Evolutionary conservation across 1,140 invertebrate genomes (phyloP), one percentile per base, ranked within the genome.

Genomic region (Habropoda laboriosa): DNA sequence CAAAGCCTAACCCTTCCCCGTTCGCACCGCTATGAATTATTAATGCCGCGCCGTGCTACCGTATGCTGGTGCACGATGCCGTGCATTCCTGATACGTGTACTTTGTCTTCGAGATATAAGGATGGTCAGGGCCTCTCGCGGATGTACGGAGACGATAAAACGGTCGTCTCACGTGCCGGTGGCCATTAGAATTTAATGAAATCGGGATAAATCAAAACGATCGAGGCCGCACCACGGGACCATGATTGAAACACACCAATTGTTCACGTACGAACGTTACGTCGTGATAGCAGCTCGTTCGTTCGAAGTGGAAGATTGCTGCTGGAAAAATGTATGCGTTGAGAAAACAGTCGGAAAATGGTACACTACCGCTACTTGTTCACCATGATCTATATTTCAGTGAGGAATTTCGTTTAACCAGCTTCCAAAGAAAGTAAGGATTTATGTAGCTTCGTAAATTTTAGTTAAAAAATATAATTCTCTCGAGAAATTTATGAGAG

Each of bases 21-120:
- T 76, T 78, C 66, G 66, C 42, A 38, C 57, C 60, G 49, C 40
- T 66, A 85, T 86, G 83, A 86, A 86, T 86, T 86, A 86, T 86
- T 86, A 82, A 86, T 82, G 84, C 51, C 75, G 64, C 42, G 66
- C 53, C 32, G 60, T 55, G 83, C 84, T 86, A 82, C 83, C 79
- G 83, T 80, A 81, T 81, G 67, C 77, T 58, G 72, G 82, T 55
- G 71, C 78, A 74, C 78, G 72, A 53, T 63, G 79, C 63, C 60
- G 66, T 82, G 79, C 84, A 86, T 86, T 85, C 60, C 51, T 78
- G 74, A 86, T 86, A 85, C 63, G 63, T 82, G 60, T 73, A 73
- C 79, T 85, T 85, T 85, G 83, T 86, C 84, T 84, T 72, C 60
- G 82, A 58, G 66, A 58, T 76, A 84, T 72, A 84, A 85, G 71